Evolutionary conservation across 1,140 invertebrate species (phyloP), one percentile per base, ranked within the genome.

Genomic region (Phenacoccus solenopsis): DNA sequence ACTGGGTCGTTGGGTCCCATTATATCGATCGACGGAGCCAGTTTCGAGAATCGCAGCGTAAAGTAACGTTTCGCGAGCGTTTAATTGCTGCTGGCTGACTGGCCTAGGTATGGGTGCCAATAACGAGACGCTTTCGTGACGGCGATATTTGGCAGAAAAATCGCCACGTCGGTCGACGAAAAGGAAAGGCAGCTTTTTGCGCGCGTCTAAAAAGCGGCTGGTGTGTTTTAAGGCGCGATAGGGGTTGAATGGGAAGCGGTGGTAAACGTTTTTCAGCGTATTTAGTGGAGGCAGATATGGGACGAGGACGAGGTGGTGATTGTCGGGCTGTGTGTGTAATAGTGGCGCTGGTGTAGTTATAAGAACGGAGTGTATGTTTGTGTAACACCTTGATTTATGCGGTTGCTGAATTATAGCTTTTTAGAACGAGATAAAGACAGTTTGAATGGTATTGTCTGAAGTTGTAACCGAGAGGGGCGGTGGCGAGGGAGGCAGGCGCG

Each of bases 401-500:
- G 59, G 59, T 64, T 64, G 59, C 59, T 64, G 59, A 64, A 64
- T 64, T 64, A 64, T 64, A 64, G 59, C 59, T 64, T 64, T 64
- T 64, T 64, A 64, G 59, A 64, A 64, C 59, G 59, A 64, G 59
- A 64, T 64, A 64, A 64, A 64, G 59, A 64, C 59, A 64, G 59
- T 64, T 64, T 64, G 59, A 64, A 64, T 64, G 59, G 59, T 64
- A 64, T 64, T 64, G 59, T 64, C 59, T 64, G 59, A 64, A 64
- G 59, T 64, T 64, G 59, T 64, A 64, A 64, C 25, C 7, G 7
- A n/a, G 59, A 24, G 22, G 59, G 20, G 59, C 68, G 68, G 32
- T 35, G 70, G 64, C 70, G 64, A 25, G 28, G 28, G 67, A 69
- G 38, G 57, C 25, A 68, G 67, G 64, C 67, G 68, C 67, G 1